Conservation (phyloP, 2,113 vertebrate genomes). For the Muntiacus muntjak region DNA sequence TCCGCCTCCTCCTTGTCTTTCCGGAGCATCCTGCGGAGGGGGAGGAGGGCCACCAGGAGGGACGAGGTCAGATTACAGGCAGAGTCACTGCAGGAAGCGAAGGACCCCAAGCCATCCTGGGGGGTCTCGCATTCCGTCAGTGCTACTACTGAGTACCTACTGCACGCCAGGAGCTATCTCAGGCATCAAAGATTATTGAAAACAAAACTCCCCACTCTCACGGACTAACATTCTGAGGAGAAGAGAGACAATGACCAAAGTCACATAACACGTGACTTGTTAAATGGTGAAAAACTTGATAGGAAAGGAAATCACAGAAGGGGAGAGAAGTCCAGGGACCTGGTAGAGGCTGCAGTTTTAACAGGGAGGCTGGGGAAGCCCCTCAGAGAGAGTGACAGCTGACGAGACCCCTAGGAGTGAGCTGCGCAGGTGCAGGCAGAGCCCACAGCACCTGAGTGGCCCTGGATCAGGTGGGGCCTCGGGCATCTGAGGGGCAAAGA, state of each 20-base stretch:
- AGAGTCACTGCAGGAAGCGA: background rate
- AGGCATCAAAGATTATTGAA: background rate
- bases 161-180: background rate
- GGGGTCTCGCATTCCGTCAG: background rate
- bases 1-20: conserved; percentile 98
- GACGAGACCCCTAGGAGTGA: background rate
- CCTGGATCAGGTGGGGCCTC: rapidly evolving
- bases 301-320: background rate
- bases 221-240: background rate
- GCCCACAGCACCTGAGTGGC: background rate
- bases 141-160: background rate
- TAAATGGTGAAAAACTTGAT: background rate
- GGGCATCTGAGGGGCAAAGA: background rate
- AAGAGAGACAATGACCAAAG: background rate
- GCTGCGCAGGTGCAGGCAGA: background rate
- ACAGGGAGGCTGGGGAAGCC: background rate
- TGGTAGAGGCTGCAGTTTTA: background rate
- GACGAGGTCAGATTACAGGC: background rate
- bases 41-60: background rate
- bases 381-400: background rate
- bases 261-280: rapidly evolving
- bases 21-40: conserved; percentile 88
- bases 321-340: background rate
- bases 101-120: background rate
- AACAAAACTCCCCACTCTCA: background rate